A percentile compares a stretch with the other conserved stretches of the same genome.
These are phyloP conservation scores for Leguminivora glycinivorella DNA, from an alignment of 1,140 invertebrate species.

Conservation along the genomic window DNA sequence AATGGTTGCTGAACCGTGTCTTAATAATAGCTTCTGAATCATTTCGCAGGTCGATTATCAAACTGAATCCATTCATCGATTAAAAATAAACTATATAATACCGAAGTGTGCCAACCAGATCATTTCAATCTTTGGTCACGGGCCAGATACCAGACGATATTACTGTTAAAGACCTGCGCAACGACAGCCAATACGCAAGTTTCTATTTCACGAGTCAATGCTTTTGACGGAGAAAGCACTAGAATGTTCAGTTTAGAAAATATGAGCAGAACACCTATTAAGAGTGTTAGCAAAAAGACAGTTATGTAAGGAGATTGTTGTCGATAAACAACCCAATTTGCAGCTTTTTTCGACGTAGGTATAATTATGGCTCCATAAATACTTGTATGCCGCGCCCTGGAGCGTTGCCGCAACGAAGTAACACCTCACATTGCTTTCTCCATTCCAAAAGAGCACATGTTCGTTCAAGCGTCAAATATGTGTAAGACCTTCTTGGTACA, in stretches of 20 bases:
- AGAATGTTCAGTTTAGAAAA: slow-evolving; percentile 31
- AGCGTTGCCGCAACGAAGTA: slow-evolving; percentile 16
- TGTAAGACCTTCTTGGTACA: not conserved
- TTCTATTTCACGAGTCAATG: slow-evolving; percentile 65
- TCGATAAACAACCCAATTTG: slow-evolving; percentile 10
- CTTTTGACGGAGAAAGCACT: slow-evolving; percentile 52
- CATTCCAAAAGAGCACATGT: not conserved
- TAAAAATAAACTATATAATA: slow-evolving; percentile 24
- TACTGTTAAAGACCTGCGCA: slow-evolving; percentile 26
- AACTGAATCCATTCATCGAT: slow-evolving; percentile 19
- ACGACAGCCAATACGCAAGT: slow-evolving; percentile 54
- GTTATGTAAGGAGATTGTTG: not conserved
- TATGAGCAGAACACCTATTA: slow-evolving; percentile 21
- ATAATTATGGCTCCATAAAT: slow-evolving; percentile 7
- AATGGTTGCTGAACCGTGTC: not conserved
- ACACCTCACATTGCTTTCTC: slow-evolving; percentile 3
- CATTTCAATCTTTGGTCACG: slow-evolving; percentile 48
- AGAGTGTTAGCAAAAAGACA: not conserved
- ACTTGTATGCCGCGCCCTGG: slow-evolving; percentile 18
- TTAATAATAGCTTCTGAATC: not conserved
- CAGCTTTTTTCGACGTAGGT: not conserved
- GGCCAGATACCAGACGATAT: slow-evolving; percentile 39
- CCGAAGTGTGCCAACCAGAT: slow-evolving; percentile 20
- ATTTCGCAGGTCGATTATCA: slow-evolving; percentile 21
- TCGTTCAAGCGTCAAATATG: not conserved